Percentiles rank a stretch among this genome's conserved stretches.
Evolutionary conservation across 2,888 invertebrate species (phyloP).

Genomic region (Hemicrepidius hirtus): DNA sequence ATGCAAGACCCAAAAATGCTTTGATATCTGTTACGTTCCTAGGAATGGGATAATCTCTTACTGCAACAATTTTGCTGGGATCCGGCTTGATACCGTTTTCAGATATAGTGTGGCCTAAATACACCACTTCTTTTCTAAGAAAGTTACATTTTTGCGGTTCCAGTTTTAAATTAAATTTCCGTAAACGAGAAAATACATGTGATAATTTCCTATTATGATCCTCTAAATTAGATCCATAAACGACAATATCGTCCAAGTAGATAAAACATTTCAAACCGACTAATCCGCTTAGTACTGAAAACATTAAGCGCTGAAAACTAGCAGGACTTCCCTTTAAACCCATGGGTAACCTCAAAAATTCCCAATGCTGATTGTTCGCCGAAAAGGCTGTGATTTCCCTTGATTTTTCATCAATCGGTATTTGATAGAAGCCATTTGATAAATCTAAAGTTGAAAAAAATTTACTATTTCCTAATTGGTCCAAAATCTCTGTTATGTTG

Average conservation of each 20-base stretch:
- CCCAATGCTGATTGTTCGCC: conserved; percentile 61
- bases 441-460: conserved; percentile 64
- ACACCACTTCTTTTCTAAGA: conserved; percentile 9
- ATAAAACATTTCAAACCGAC: conserved; percentile 26
- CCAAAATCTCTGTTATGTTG: conserved; percentile 61
- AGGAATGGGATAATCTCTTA: not conserved
- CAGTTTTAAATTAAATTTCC: conserved; percentile 19
- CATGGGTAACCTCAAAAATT: conserved; percentile 64
- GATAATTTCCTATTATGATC: conserved; percentile 9
- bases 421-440: conserved; percentile 63
- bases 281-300: conserved; percentile 49
- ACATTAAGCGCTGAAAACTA: conserved; percentile 68
- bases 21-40: not conserved
- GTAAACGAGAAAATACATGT: conserved; percentile 2
- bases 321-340: conserved; percentile 67
- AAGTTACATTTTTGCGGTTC: conserved; percentile 17
- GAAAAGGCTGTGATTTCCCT: conserved; percentile 63
- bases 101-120: conserved; percentile 29
- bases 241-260: conserved; percentile 35
- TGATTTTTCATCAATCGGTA: conserved; percentile 56
- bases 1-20: not conserved
- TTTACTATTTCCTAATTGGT: conserved; percentile 60
- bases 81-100: conserved; percentile 5
- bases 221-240: conserved; percentile 10
- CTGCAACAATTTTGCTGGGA: not conserved